These are phyloP conservation scores for Cyclargus thomasi DNA, from an alignment of 1,140 invertebrate genomes.

Conservation along the genomic window DNA sequence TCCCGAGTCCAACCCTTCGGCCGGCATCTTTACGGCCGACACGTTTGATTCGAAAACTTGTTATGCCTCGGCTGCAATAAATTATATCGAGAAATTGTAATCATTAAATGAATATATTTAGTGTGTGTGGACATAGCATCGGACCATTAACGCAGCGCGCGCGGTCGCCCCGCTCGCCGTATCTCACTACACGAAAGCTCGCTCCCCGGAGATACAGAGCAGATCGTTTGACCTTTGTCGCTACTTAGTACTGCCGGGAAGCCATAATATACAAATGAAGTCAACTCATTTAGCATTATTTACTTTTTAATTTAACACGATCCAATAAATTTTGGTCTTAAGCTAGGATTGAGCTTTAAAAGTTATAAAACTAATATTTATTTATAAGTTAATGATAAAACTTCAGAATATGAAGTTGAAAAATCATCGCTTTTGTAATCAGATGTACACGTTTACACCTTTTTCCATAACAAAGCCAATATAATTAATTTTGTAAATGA, in stretches of 20 bases:
- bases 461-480: not conserved
- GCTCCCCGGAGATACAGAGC: slow-evolving; percentile 53
- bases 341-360: not conserved
- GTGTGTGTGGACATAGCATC: slow-evolving; percentile 47
- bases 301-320: no score
- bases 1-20: slow-evolving; percentile 57
- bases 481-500: not conserved
- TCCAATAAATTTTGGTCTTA: no score
- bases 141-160: slow-evolving; percentile 27
- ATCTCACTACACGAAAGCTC: slow-evolving; percentile 65
- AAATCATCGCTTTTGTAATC: not conserved
- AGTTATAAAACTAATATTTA: not conserved
- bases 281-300: not conserved
- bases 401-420: not conserved
- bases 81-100: slow-evolving; percentile 75
- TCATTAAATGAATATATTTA: slow-evolving; percentile 74
- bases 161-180: slow-evolving; percentile 35
- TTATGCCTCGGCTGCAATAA: slow-evolving; percentile 73
- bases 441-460: not conserved
- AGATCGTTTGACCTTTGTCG: slow-evolving; percentile 54
- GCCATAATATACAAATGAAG: not conserved
- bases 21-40: slow-evolving; percentile 73
- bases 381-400: not conserved
- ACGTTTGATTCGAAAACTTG: slow-evolving; percentile 75
- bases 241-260: not conserved